Evolutionary conservation across 2,888 invertebrate genomes (phyloP).

Genomic region (Cremastinae sp.): DNA sequence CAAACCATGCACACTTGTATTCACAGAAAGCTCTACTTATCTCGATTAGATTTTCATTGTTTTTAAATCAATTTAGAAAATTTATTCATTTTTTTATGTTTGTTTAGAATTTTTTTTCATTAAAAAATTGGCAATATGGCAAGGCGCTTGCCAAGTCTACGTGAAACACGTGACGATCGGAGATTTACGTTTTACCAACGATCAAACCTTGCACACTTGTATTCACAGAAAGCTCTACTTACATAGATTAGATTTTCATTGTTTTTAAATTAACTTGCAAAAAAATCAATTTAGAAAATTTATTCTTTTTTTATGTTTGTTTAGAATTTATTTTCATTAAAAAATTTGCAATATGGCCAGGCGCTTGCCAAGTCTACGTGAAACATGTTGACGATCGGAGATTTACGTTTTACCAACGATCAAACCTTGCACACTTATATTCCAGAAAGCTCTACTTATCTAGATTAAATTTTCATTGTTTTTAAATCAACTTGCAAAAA

Average conservation of each 20-base stretch:
- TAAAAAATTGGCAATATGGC: slow-evolving; percentile 24
- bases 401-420: slow-evolving; percentile 45
- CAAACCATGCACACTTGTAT: neutral
- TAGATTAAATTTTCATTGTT: too few relatives aligned
- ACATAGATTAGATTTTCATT: too few relatives aligned
- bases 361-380: slow-evolving; percentile 43
- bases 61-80: too few relatives aligned
- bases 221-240: neutral
- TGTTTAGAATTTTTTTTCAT: too few relatives aligned
- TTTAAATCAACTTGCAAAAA: too few relatives aligned
- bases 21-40: neutral
- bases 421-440: neutral
- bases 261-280: too few relatives aligned
- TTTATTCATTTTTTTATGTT: too few relatives aligned
- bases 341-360: slow-evolving; percentile 20
- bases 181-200: slow-evolving; percentile 45
- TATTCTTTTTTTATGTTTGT: too few relatives aligned
- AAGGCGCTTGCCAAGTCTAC: slow-evolving; percentile 41
- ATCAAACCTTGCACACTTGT: neutral
- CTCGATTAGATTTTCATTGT: too few relatives aligned
- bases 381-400: slow-evolving; percentile 17
- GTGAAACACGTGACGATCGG: slow-evolving; percentile 21
- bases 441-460: neutral
- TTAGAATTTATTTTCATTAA: too few relatives aligned
- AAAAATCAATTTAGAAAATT: too few relatives aligned